Conservation (phyloP, 2,888 invertebrate species). For the Fragum whitleyi region DNA sequence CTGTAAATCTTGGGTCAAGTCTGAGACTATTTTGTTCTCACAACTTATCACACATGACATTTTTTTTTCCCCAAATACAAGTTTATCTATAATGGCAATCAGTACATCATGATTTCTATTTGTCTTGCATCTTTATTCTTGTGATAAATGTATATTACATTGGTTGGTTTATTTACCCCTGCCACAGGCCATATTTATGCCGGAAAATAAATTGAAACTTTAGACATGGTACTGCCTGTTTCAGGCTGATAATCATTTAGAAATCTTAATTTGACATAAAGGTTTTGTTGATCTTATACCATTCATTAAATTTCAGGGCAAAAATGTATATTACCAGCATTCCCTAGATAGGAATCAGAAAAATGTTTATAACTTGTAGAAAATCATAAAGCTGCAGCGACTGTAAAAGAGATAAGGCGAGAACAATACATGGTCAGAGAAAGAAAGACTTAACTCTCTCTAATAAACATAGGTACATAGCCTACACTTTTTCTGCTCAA, state of each 20-base stretch:
- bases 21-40: too few relatives aligned
- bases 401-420: constrained; percentile 16
- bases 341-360: constrained; percentile 34
- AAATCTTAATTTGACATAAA: constrained; percentile 36
- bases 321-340: constrained; percentile 37
- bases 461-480: not conserved
- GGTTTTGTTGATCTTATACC: constrained; percentile 38
- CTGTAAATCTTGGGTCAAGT: too few relatives aligned
- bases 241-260: constrained; percentile 26
- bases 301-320: constrained; percentile 41
- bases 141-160: constrained; percentile 23
- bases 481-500: not conserved
- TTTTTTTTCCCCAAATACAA: not conserved
- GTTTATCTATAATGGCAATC: constrained; percentile 5
- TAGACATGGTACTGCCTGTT: constrained; percentile 32
- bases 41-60: too few relatives aligned
- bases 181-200: constrained; percentile 33
- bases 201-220: constrained; percentile 45
- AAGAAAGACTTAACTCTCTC: not conserved
- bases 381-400: constrained; percentile 38
- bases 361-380: constrained; percentile 27
- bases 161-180: constrained; percentile 3
- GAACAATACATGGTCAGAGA: not conserved
- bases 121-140: not conserved
- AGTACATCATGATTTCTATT: constrained; percentile 2